Evolutionary conservation across 2,888 invertebrate genomes (phyloP).

Genomic region (Polymixis flavicincta): DNA sequence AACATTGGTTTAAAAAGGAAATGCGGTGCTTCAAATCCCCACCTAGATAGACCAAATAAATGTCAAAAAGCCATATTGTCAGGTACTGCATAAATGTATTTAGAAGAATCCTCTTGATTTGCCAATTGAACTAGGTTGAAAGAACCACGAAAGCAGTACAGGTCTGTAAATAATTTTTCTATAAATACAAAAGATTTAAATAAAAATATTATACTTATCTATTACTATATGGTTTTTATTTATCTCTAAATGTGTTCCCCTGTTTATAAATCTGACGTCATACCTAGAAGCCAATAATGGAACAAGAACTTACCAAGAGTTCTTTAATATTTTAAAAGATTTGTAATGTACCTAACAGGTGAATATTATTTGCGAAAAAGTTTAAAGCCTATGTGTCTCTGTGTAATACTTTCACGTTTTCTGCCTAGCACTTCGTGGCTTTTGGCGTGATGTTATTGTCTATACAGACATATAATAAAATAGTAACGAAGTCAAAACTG

Average conservation of each 20-base stretch:
- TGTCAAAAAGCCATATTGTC: constrained; percentile 5
- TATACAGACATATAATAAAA: no score
- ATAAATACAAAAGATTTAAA: constrained; percentile 46
- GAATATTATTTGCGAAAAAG: neutral
- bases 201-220: constrained; percentile 53
- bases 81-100: neutral
- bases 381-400: neutral
- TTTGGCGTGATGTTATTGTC: neutral
- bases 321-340: neutral
- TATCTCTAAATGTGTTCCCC: neutral
- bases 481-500: no score
- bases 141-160: constrained; percentile 30
- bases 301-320: neutral
- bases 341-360: neutral
- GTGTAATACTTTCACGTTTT: neutral
- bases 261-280: neutral
- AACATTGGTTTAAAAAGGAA: neutral
- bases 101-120: constrained; percentile 20
- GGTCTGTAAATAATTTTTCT: constrained; percentile 33
- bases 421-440: neutral
- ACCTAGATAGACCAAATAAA: constrained; percentile 5
- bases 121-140: constrained; percentile 20
- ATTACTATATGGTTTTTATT: constrained; percentile 37
- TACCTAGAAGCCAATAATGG: neutral
- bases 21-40: neutral